Base-by-base conservation (phyloP, 2,888 invertebrate genomes). In the Romanomermis culicivorax region DNA sequence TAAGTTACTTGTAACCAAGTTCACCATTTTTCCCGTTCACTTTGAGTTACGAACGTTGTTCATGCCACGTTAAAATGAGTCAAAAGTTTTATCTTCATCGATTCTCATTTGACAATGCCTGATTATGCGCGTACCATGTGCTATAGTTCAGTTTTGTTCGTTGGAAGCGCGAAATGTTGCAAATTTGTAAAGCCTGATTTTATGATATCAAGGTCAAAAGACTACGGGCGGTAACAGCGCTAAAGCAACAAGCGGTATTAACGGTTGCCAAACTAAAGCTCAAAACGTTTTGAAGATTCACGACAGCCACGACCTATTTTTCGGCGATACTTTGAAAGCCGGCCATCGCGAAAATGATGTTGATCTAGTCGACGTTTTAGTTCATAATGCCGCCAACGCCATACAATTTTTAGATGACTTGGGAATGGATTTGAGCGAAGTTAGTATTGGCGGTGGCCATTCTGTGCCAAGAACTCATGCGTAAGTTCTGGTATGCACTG, bases 361-460 rank as follows among this genome's bases (percentile, higher is more conserved):
- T 2, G 53, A 42, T 3, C 61, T 67, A 24, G 67, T 68, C 20
- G 62, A 65, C 24, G 57, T 63, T n/a, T 58, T 67, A 55, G 53
- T 60, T 17, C 59, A 62, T 43, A 56, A 63, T 27, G 63, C 63
- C n/a, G 58, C 59, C 1, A 48, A 54, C 1, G 62, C 64, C 17
- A 57, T 66, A 27, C 53, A 61, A 23, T 66, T 64, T 55, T 55
- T 65, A 48, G 61, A 60, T 30, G 57, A 57, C 4, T 24, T 56
- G 3, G 67, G 66, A 17, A 64, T 68, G 26, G 60, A 66, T 55
- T 57, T 67, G 54, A 58, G 59, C 4, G 67, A 64, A 55, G 59
- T 67, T 29, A 67, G 67, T 56, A 56, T 68, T n/a, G 67, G 65
- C 50, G 67, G 67, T 4, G 67, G 67, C 1, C 67, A 67, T 51